phyloP scores from a whole-genome alignment of 1,140 invertebrate genomes.

The Diorhabda sublineata region DNA sequence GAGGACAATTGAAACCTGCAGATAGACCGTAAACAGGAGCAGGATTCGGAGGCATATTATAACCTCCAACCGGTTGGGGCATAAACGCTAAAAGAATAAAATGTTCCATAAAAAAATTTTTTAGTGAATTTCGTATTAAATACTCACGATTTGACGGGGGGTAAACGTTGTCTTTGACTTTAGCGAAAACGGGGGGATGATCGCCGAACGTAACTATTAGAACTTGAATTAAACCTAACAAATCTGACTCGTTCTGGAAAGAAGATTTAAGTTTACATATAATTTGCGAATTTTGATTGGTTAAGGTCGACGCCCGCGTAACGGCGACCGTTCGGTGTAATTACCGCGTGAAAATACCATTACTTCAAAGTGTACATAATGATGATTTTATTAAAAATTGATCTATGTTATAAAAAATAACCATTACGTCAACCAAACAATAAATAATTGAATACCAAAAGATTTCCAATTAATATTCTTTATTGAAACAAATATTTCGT shows the following conservation, averaged over 20 bases:
- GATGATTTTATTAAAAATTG: too few species aligned
- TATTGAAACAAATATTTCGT: too few species aligned
- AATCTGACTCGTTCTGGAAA: conserved; percentile 71
- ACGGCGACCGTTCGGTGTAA: too few species aligned
- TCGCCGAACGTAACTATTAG: conserved; percentile 94
- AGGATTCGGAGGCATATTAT: conserved; percentile 40
- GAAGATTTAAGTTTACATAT: too few species aligned
- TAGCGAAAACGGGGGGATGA: conserved; percentile 88
- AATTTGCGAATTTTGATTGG: too few species aligned
- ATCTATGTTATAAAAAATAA: too few species aligned
- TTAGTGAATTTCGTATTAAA: conserved; percentile 3
- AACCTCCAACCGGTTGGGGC: conserved; percentile 54
- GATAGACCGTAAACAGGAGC: conserved; percentile 30
- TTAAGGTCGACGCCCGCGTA: too few species aligned
- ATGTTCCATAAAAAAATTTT: not conserved
- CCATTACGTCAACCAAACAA: too few species aligned
- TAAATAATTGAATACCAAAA: too few species aligned
- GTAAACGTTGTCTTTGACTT: conserved; percentile 57
- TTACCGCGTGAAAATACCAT: too few species aligned
- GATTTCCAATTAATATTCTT: too few species aligned
- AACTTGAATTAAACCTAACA: conserved; percentile 82
- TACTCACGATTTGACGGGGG: conserved; percentile 59
- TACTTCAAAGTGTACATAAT: too few species aligned
- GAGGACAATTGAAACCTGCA: conserved; percentile 34
- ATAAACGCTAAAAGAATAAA: conserved; percentile 53